Conservation (phyloP, 2,888 invertebrate genomes). For the Nomada hirtipes region DNA sequence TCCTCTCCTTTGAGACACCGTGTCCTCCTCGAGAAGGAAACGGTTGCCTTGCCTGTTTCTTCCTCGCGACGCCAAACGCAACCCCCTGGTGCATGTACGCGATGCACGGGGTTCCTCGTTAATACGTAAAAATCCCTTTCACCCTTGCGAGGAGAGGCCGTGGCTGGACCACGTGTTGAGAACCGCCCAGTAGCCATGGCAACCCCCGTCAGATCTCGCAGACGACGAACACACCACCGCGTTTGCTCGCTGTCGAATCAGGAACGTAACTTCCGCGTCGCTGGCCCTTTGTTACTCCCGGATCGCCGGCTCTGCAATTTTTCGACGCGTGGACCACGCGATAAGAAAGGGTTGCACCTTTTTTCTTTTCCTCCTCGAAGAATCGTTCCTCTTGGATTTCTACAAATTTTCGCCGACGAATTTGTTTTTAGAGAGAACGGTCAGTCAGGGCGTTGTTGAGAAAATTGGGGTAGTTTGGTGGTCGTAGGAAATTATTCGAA, state of each 20-base stretch:
- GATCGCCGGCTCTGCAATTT: constrained; percentile 13
- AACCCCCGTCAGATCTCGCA: constrained; percentile 79
- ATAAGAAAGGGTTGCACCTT: background rate
- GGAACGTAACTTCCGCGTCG: constrained; percentile 66
- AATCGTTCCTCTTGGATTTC: background rate
- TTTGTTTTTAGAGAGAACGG: too few relatives aligned
- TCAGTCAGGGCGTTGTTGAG: too few relatives aligned
- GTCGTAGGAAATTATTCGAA: too few relatives aligned
- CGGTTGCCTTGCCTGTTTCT: background rate
- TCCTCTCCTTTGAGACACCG: constrained; percentile 30
- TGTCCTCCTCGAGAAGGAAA: constrained; percentile 12
- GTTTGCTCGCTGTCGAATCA: constrained; percentile 53
- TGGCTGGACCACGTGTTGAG: constrained; percentile 82
- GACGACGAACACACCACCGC: constrained; percentile 68
- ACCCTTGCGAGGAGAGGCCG: constrained; percentile 50
- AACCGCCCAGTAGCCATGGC: constrained; percentile 81
- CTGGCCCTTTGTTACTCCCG: constrained; percentile 54
- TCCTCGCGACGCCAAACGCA: background rate
- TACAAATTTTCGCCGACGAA: constrained; percentile 30
- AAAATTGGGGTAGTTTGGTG: too few relatives aligned
- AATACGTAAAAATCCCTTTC: constrained; percentile 80
- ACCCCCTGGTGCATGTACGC: constrained; percentile 58
- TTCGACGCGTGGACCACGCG: background rate
- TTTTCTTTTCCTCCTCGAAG: background rate
- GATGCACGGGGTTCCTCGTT: constrained; percentile 77